phyloP scores from a whole-genome alignment of 2,113 vertebrate species.

The Actenoides lindsayi region DNA sequence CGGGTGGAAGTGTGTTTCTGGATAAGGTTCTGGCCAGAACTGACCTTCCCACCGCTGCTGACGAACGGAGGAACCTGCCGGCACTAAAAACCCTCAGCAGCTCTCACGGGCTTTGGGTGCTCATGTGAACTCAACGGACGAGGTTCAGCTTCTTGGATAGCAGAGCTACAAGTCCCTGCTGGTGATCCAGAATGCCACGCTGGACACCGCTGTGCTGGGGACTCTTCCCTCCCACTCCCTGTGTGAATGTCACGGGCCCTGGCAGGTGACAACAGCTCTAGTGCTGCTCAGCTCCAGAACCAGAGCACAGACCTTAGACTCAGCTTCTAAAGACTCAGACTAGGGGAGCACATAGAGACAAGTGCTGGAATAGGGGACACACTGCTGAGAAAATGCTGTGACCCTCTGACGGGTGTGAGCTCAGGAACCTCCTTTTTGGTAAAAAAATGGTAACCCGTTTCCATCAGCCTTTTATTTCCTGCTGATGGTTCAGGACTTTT shows the following conservation, averaged over 20 bases:
- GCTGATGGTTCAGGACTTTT: background rate
- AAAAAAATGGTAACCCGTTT: background rate
- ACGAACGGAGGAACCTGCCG: background rate
- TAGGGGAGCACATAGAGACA: background rate
- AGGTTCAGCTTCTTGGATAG: background rate
- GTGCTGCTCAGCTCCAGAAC: background rate
- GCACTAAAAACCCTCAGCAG: background rate
- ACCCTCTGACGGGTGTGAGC: background rate
- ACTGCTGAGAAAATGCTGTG: background rate
- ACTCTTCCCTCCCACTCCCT: background rate
- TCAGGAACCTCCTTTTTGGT: background rate
- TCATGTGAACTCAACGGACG: fast-evolving
- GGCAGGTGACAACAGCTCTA: background rate
- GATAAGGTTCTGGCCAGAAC: background rate
- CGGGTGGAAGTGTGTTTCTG: background rate
- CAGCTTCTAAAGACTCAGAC: background rate
- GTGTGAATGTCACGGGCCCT: background rate
- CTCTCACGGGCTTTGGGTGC: background rate
- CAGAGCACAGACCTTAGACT: background rate
- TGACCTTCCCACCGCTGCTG: background rate
- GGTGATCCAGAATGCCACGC: background rate
- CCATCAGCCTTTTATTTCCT: background rate
- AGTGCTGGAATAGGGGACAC: background rate
- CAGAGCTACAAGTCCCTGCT: background rate
- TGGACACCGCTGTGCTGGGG: background rate